Percentiles rank a stretch among this genome's conserved stretches.
These are phyloP conservation scores for Drosophila pegasa DNA, from an alignment of 2,888 invertebrate genomes.

Conservation along the genomic window DNA sequence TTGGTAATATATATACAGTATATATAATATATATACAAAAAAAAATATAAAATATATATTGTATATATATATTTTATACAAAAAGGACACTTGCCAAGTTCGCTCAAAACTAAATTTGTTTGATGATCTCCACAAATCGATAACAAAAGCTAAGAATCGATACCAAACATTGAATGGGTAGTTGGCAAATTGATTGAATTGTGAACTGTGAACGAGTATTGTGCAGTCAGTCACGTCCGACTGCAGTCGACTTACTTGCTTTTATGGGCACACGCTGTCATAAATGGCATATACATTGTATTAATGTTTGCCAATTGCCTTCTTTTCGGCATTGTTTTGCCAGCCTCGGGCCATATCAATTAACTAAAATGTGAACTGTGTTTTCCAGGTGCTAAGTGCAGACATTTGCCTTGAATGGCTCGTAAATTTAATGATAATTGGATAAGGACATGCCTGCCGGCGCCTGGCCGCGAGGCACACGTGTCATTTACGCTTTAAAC, in stretches of 20 bases:
- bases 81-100: too few relatives aligned
- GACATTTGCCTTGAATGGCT: slow-evolving; percentile 56
- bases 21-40: too few relatives aligned
- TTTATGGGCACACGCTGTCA: slow-evolving; percentile 12
- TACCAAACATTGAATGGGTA: too few relatives aligned
- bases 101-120: too few relatives aligned
- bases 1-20: too few relatives aligned
- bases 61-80: too few relatives aligned
- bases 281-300: slow-evolving; percentile 19
- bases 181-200: too few relatives aligned
- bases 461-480: slow-evolving; percentile 40
- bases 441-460: slow-evolving; percentile 32
- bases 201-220: not conserved
- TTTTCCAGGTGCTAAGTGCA: slow-evolving; percentile 26
- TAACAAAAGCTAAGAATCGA: too few relatives aligned
- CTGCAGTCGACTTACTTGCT: not conserved
- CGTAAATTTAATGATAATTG: slow-evolving; percentile 76
- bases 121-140: too few relatives aligned
- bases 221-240: not conserved
- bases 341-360: slow-evolving; percentile 61
- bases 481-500: slow-evolving; percentile 22
- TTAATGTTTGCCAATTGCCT: slow-evolving; percentile 33
- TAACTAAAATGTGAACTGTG: slow-evolving; percentile 56
- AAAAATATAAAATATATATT: too few relatives aligned
- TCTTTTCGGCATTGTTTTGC: slow-evolving; percentile 28